phyloP scores from a whole-genome alignment of 2,113 vertebrate species.

The Xiphophorus hellerii region DNA sequence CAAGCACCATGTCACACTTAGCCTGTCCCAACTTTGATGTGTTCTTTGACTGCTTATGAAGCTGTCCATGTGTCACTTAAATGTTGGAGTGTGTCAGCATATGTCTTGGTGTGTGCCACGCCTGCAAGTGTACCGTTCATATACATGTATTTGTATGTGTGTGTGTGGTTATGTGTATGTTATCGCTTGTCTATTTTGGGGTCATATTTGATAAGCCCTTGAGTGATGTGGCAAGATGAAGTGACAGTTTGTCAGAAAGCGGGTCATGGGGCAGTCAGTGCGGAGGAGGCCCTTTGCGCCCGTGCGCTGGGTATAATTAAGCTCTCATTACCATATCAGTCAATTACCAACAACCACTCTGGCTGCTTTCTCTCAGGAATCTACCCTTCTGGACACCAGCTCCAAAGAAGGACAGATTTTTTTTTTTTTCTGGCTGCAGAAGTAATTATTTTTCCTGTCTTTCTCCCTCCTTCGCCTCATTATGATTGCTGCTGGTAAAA shows the following conservation, averaged over 20 bases:
- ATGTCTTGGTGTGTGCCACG: slow-evolving; percentile 30
- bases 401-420: slow-evolving; percentile 67
- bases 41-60: slow-evolving; percentile 17
- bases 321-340: slow-evolving; percentile 83
- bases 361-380: slow-evolving; percentile 83
- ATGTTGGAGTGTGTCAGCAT: slow-evolving; percentile 45
- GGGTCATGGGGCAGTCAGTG: slow-evolving; percentile 76
- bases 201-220: slow-evolving; percentile 80
- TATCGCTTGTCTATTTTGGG: slow-evolving; percentile 73
- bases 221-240: slow-evolving; percentile 75
- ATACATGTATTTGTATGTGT: slow-evolving; percentile 23
- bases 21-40: slow-evolving; percentile 15
- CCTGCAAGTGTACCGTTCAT: slow-evolving; percentile 33
- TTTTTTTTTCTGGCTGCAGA: slow-evolving; percentile 65
- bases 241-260: slow-evolving; percentile 84
- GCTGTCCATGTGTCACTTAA: slow-evolving; percentile 19
- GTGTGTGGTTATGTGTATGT: slow-evolving; percentile 27
- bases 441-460: slow-evolving; percentile 76
- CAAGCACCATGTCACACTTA: slow-evolving; percentile 5
- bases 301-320: slow-evolving; percentile 78
- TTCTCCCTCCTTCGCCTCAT: slow-evolving; percentile 69
- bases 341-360: slow-evolving; percentile 78
- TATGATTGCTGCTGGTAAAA: slow-evolving; percentile 76
- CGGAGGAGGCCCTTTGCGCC: slow-evolving; percentile 65
- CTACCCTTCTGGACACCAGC: slow-evolving; percentile 81